Percentiles rank a stretch among this genome's conserved stretches.
phyloP scores from a whole-genome alignment of 2,113 vertebrate genomes.

The Pelecanus crispus region DNA sequence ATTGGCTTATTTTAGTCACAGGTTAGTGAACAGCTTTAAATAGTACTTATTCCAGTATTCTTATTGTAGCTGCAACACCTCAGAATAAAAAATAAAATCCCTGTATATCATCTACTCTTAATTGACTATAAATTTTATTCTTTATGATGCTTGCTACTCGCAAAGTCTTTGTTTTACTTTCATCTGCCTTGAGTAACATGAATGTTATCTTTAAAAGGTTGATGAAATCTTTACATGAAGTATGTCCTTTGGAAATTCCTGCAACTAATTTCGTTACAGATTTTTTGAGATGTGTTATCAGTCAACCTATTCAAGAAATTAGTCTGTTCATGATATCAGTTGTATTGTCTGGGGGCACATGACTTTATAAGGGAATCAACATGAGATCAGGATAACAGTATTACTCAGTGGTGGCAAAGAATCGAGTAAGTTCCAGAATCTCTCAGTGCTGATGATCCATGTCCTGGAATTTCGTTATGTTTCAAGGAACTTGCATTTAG shows the following conservation, averaged over 20 bases:
- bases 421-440: background rate
- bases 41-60: background rate
- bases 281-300: background rate
- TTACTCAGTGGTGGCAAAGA: background rate
- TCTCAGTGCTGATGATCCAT: background rate
- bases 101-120: background rate
- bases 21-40: constrained; percentile 73
- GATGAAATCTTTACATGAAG: background rate
- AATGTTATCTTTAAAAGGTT: background rate
- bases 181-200: background rate
- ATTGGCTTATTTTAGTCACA: constrained; percentile 99
- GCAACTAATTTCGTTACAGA: background rate
- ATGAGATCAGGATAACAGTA: background rate
- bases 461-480: background rate
- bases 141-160: background rate
- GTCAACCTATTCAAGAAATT: background rate
- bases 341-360: background rate
- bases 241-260: background rate
- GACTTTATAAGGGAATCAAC: background rate
- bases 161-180: background rate
- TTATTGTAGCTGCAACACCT: background rate
- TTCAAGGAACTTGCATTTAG: background rate
- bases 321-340: background rate
- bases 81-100: background rate
- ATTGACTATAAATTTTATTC: background rate